Base-by-base conservation (phyloP, 2,888 invertebrate species). In the Monochamus alternatus region DNA sequence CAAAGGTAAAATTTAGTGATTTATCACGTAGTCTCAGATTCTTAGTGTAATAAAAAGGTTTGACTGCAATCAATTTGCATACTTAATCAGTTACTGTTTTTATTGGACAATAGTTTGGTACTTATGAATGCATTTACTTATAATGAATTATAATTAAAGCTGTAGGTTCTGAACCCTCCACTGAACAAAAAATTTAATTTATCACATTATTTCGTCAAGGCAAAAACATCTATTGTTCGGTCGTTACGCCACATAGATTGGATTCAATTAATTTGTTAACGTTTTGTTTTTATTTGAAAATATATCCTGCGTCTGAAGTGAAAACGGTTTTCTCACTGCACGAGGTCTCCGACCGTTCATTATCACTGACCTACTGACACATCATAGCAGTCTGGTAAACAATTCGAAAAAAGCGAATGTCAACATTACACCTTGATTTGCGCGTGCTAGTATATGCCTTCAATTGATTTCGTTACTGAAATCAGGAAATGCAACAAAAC, bases 371-470 rank as follows among this genome's bases (percentile, higher is more conserved):
- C 72, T 44, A 74, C 67, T 77, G 77, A 77, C 77, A 51, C 10
- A 51, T 51, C 51, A 51, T 2, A 72, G 58, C 68, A 52, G 51
- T 58, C 8, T 74, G 47, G 59, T 67, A 70, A 76, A 74, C 67
- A 68, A 68, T 43, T 44, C 55, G 31, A 65, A 74, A 74, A 74
- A 72, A 75, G 73, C 67, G 70, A 76, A 78, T 74, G 74, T 76
- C 75, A 78, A 78, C 74, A 75, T 72, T 72, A 64, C 75, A 76
- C 75, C 78, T 75, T 78, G 47, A 69, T 66, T 69, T 44, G 43
- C 64, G 55, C 71, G 59, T 76, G 66, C 76, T 73, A 73, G 67
- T 55, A 75, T 75, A 58, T 70, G 32, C 52, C 51, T 68, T 58
- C 30, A 44, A 52, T 9, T 14, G 32, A 44, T 31, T 55, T 38